Evolutionary conservation across 1,140 invertebrate species (phyloP).

Genomic region (Samia ricini): DNA sequence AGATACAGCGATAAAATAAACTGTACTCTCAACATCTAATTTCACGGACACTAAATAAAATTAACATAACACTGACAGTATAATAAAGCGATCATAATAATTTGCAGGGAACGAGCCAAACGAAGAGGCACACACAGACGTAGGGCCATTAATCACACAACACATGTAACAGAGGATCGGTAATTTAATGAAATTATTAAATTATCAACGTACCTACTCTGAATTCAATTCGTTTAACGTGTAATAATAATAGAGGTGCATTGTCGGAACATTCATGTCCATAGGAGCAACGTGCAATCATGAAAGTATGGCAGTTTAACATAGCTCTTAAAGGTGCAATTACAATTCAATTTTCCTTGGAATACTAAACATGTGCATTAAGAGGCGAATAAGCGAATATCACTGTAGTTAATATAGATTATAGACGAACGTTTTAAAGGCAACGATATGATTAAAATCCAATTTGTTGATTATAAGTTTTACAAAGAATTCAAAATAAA

Average conservation of each 20-base stretch:
- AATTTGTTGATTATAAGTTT: constrained; percentile 13
- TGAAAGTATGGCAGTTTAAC: constrained; percentile 45
- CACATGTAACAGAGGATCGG: constrained; percentile 29
- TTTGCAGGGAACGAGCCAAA: constrained; percentile 52
- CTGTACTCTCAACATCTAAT: constrained; percentile 48
- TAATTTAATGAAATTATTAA: constrained; percentile 57
- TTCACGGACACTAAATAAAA: constrained; percentile 74
- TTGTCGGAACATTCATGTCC: not conserved
- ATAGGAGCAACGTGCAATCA: constrained; percentile 35
- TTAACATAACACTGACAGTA: constrained; percentile 60
- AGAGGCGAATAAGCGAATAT: constrained; percentile 9
- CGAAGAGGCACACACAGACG: constrained; percentile 32
- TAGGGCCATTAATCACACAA: constrained; percentile 50
- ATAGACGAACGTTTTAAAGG: constrained; percentile 16
- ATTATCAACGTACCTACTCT: constrained; percentile 36
- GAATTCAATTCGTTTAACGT: constrained; percentile 52
- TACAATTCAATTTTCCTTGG: constrained; percentile 58
- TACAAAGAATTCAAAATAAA: too few species aligned
- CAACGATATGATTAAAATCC: constrained; percentile 7
- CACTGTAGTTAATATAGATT: not conserved
- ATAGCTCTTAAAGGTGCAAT: constrained; percentile 47
- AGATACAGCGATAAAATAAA: constrained; percentile 25
- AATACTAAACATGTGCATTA: constrained; percentile 36
- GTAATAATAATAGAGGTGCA: constrained; percentile 34
- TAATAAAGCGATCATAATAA: constrained; percentile 70